Percentiles rank a stretch among this genome's conserved stretches.
Evolutionary conservation across 2,888 invertebrate species (phyloP).

Genomic region (Spodoptera picta): DNA sequence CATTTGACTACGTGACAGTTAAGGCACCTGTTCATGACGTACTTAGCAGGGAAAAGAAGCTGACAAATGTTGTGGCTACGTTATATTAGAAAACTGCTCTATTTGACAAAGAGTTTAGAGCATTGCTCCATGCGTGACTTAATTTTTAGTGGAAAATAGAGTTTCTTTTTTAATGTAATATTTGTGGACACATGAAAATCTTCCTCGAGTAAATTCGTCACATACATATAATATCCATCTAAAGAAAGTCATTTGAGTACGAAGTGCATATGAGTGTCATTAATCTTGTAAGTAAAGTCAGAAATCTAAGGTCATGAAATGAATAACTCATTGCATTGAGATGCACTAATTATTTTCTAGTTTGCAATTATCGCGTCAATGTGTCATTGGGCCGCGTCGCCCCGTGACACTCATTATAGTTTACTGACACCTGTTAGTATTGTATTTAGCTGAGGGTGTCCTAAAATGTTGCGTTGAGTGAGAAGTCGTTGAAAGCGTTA

Average conservation of each 20-base stretch:
- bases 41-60: conserved; percentile 3
- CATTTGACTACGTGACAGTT: conserved; percentile 51
- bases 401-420: conserved; percentile 36
- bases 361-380: conserved; percentile 32
- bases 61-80: not conserved
- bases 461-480: conserved; percentile 42
- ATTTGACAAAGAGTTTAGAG: no score
- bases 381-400: conserved; percentile 31
- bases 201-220: no score
- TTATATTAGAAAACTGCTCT: not conserved
- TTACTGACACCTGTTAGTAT: conserved; percentile 37
- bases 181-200: no score
- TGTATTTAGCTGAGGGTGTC: conserved; percentile 13
- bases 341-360: conserved; percentile 14
- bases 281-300: no score
- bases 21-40: conserved; percentile 31
- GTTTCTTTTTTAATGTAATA: no score
- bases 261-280: no score
- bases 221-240: no score
- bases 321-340: not conserved
- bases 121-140: no score
- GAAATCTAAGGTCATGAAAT: not conserved
- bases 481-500: conserved; percentile 14
- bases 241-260: no score
- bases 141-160: no score